Percentiles rank a stretch among this genome's conserved stretches.
These are phyloP conservation scores for Labrus mixtus DNA, from an alignment of 2,113 vertebrate genomes.

Conservation along the genomic window DNA sequence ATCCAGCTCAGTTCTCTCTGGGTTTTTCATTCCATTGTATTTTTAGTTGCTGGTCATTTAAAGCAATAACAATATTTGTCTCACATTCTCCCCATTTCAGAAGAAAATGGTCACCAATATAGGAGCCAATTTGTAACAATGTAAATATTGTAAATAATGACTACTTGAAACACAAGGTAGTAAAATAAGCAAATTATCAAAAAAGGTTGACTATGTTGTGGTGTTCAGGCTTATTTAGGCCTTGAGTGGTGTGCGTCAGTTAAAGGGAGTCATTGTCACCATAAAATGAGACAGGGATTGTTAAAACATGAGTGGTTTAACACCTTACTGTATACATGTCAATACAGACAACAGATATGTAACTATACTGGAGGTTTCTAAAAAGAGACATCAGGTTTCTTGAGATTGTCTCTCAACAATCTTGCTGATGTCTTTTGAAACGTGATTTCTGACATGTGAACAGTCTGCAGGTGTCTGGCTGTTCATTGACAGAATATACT, in stretches of 20 bases:
- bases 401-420: not conserved
- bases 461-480: not conserved
- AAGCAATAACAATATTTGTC: no score
- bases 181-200: no score
- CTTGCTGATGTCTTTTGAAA: constrained; percentile 13
- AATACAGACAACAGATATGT: not conserved
- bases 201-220: no score
- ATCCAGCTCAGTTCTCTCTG: no score
- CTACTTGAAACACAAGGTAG: no score
- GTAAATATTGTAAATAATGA: no score
- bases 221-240: not conserved
- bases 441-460: constrained; percentile 18
- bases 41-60: no score
- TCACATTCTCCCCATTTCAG: no score
- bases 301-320: not conserved
- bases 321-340: no score
- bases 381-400: constrained; percentile 2
- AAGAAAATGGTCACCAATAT: no score
- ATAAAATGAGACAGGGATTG: not conserved
- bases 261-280: constrained; percentile 4
- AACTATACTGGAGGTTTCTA: not conserved
- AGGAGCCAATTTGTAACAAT: no score
- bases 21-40: no score
- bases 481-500: constrained; percentile 38
- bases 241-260: not conserved